Percentiles rank a stretch among this genome's conserved stretches.
Evolutionary conservation across 2,797 vertebrate species (phyloP).

Genomic region (Phalloptychus januarius): DNA sequence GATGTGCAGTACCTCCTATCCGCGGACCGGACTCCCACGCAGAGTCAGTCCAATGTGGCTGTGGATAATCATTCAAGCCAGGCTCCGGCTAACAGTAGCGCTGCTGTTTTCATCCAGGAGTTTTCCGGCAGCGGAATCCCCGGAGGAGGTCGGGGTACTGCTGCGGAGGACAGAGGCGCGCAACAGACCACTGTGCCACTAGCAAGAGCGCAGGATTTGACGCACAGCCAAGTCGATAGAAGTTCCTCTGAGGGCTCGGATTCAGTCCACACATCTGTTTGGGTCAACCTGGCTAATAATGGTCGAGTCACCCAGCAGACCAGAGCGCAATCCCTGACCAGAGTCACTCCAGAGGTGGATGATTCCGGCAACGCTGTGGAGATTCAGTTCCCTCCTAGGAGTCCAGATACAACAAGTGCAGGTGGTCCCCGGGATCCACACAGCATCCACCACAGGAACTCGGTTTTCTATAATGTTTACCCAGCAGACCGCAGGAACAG

Average conservation of each 20-base stretch:
- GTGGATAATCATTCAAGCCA: conserved; percentile 3
- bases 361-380: conserved; percentile 60
- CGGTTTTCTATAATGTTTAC: conserved; percentile 76
- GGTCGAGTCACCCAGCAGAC: conserved; percentile 17
- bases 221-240: not conserved
- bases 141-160: conserved; percentile 51
- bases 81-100: conserved; percentile 22
- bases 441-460: conserved; percentile 74
- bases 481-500: conserved; percentile 60
- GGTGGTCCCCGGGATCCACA: conserved; percentile 67
- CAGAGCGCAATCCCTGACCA: conserved; percentile 16
- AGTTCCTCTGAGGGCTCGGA: not conserved
- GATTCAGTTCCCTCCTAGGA: conserved; percentile 29
- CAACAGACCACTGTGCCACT: conserved; percentile 11
- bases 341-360: conserved; percentile 9
- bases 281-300: conserved; percentile 3
- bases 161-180: conserved; percentile 19
- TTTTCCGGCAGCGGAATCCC: conserved; percentile 75
- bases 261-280: conserved; percentile 17
- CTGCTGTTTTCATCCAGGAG: conserved; percentile 48
- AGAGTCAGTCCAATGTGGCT: not conserved
- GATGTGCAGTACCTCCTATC: conserved; percentile 56
- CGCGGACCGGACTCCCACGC: conserved; percentile 5
- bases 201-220: conserved; percentile 17
- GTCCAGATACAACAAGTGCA: conserved; percentile 22